phyloP scores from a whole-genome alignment of 1,140 invertebrate species.

The Papilio glaucus region DNA sequence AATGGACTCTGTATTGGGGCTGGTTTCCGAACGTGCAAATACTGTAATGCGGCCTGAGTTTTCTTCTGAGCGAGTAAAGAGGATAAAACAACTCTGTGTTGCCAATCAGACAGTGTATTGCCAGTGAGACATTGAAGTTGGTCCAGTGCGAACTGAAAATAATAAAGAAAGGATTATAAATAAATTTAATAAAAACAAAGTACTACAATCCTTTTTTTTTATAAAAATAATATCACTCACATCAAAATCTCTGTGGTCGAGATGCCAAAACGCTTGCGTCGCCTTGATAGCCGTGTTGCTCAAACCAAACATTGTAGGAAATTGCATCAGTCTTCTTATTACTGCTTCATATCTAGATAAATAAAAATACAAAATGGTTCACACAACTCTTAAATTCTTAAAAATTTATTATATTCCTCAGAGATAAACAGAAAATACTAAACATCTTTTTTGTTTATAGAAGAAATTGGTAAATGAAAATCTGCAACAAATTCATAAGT shows the following conservation, averaged over 20 bases:
- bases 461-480: too few relatives aligned
- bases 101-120: conserved; percentile 79
- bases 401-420: too few relatives aligned
- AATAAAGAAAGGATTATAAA: too few relatives aligned
- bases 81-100: conserved; percentile 77
- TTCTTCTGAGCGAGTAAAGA: conserved; percentile 77
- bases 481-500: too few relatives aligned
- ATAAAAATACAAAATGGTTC: conserved; percentile 21
- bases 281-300: conserved; percentile 88
- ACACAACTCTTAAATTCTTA: too few relatives aligned
- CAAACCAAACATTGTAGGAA: conserved; percentile 89
- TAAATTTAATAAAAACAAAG: too few relatives aligned
- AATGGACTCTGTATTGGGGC: conserved; percentile 54
- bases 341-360: conserved; percentile 78
- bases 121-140: conserved; percentile 79
- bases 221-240: conserved; percentile 64
- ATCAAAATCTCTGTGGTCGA: conserved; percentile 91
- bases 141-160: conserved; percentile 80
- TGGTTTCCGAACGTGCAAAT: conserved; percentile 58
- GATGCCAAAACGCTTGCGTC: conserved; percentile 92
- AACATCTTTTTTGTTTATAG: too few relatives aligned
- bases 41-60: conserved; percentile 58
- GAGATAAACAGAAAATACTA: too few relatives aligned
- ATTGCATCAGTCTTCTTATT: conserved; percentile 88
- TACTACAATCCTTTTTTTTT: too few relatives aligned